Conservation (phyloP, 1,140 invertebrate species). For the Drosophila lacteicornis region DNA sequence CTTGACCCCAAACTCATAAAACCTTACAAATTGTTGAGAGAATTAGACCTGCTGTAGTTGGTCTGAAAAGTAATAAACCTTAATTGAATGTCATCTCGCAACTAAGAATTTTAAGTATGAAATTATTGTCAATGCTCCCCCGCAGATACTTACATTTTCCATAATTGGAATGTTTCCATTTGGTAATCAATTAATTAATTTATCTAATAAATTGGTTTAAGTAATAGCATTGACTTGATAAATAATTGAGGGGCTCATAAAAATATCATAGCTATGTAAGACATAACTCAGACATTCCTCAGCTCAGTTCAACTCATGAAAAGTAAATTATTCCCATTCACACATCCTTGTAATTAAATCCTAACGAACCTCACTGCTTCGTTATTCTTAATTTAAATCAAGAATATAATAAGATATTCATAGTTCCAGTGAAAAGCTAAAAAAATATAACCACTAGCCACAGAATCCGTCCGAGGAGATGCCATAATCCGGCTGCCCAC, state of each 20-base stretch:
- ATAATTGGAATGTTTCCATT: not conserved
- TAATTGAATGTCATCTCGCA: no score
- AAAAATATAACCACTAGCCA: not conserved
- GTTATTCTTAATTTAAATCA: not conserved
- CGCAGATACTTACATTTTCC: not conserved
- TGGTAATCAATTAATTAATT: not conserved
- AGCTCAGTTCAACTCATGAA: not conserved
- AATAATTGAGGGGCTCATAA: not conserved
- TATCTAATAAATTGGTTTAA: not conserved
- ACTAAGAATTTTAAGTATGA: not conserved
- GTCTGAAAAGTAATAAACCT: not conserved
- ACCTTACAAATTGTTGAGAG: not conserved
- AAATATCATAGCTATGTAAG: not conserved
- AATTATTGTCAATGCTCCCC: not conserved
- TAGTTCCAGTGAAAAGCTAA: constrained; percentile 1
- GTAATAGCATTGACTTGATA: constrained; percentile 6
- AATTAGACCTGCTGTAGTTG: not conserved
- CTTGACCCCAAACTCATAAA: not conserved
- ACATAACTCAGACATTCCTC: not conserved
- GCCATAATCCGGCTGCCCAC: constrained; percentile 38
- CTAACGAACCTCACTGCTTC: not conserved
- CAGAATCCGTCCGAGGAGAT: not conserved
- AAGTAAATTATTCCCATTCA: no score
- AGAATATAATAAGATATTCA: constrained; percentile 5
- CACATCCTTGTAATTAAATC: not conserved